Evolutionary conservation across 2,888 invertebrate genomes (phyloP), one percentile per base, ranked within the genome.

Genomic region (Caenorhabditis sp.): DNA sequence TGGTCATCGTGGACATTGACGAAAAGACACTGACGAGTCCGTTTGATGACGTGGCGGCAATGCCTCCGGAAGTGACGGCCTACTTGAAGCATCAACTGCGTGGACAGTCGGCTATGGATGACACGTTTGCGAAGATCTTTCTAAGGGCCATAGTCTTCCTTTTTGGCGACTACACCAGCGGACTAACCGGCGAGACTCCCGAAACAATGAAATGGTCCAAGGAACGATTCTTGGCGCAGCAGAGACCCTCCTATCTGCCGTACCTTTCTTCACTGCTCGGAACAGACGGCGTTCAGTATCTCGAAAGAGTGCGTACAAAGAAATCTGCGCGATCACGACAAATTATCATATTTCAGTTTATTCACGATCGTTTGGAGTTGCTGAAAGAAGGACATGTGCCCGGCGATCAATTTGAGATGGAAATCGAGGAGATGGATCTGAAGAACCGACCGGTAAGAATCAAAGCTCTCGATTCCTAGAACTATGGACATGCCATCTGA

Each of bases 331-430:
- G n/a, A n/a, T n/a, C n/a, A n/a, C n/a, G n/a, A n/a, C n/a, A n/a
- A n/a, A 2, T 6, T 26, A 22, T n/a, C 11, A 43, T 24, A 27
- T 66, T 68, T 56, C 62, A 95, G 94, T 96, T 98, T 90, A 94
- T 98, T 87, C 96, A 96, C n/a, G 96, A 96, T 90, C 92, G 97
- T 84, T 91, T 97, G 83, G 94, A 94, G 84, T 93, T 95, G 92
- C 92, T 97, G 79, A 96, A 96, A 89, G 93, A 94, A n/a, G 96
- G 97, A 0, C 92, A 93, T 71, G 95, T 95, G 0, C 95, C 95
- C 89, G 94, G 94, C 35, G 97, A 98, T 90, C 95, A 96, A 89
- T 98, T 98, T 90, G 97, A 98, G 90, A 92, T 93, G 88, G 96
- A 97, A 90, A 93, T 93, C 70, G 62, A 66, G 8, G 56, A 68